These are phyloP conservation scores for Notamacropus eugenii DNA, from an alignment of 2,797 vertebrate species.

Conservation along the genomic window DNA sequence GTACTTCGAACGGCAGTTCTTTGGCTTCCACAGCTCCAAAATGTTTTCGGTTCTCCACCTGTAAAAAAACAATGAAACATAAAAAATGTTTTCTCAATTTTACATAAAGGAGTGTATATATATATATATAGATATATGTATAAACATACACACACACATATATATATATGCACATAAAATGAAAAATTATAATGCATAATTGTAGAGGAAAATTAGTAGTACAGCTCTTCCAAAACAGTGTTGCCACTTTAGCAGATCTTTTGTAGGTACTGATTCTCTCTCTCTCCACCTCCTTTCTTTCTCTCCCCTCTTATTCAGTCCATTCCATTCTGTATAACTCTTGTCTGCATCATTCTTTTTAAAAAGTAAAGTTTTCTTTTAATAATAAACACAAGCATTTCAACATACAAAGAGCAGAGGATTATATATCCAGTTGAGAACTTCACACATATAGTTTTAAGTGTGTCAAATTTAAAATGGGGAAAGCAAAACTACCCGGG, in stretches of 20 bases:
- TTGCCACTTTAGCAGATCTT: background rate
- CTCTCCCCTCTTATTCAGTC: background rate
- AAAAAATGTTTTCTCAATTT: conserved; percentile 50
- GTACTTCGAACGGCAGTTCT: conserved; percentile 91
- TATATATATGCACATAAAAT: background rate
- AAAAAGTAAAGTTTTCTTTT: background rate
- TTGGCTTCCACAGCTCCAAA: conserved; percentile 86
- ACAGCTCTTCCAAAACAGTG: background rate
- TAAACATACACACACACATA: background rate
- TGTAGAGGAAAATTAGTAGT: background rate
- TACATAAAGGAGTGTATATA: background rate
- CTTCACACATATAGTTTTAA: background rate
- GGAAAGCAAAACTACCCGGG: background rate
- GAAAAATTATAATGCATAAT: background rate
- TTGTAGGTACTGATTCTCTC: background rate
- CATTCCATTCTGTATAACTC: background rate
- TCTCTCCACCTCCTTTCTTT: no score
- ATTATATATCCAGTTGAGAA: background rate
- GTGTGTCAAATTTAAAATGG: background rate
- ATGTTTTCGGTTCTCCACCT: conserved; percentile 92
- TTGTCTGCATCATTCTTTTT: background rate
- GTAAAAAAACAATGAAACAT: conserved; percentile 64
- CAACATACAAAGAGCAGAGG: background rate
- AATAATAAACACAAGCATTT: background rate
- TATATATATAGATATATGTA: no score